Conservation (phyloP, 2,797 vertebrate species). For the Muscicapa comitata region DNA sequence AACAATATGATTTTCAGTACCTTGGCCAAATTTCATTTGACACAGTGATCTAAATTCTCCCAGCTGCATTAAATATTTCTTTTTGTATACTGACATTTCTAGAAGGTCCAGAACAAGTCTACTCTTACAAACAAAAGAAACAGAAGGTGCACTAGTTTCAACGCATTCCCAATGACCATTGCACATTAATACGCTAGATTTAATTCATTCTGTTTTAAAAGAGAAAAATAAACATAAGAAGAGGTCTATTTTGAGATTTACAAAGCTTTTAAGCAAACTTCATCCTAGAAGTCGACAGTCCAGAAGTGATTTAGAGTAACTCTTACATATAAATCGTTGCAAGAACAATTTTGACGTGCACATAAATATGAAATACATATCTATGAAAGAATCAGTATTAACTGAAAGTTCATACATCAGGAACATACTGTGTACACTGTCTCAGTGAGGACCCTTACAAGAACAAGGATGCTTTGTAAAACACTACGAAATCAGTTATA, state of each 20-base stretch:
- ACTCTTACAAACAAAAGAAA: not conserved
- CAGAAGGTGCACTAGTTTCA: not conserved
- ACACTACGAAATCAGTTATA: not conserved
- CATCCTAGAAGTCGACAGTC: not conserved
- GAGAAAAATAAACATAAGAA: not conserved
- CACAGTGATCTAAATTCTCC: not conserved
- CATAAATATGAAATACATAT: not conserved
- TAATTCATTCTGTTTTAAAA: not conserved
- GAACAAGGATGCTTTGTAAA: not conserved
- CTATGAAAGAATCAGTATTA: not conserved
- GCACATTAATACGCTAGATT: not conserved
- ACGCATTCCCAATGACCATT: not conserved
- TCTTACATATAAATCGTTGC: fast-evolving
- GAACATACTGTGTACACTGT: not conserved
- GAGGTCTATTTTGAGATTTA: not conserved
- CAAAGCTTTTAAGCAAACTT: not conserved
- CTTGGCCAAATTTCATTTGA: not conserved
- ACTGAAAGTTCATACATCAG: not conserved
- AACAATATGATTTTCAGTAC: not conserved
- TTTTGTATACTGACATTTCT: not conserved
- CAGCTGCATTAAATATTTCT: not conserved
- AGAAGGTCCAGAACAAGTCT: not conserved
- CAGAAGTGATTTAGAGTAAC: not conserved
- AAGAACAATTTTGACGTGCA: not conserved
- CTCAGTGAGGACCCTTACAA: not conserved